Conservation (phyloP, 2,797 vertebrate species). For the Sciurus vulgaris region DNA sequence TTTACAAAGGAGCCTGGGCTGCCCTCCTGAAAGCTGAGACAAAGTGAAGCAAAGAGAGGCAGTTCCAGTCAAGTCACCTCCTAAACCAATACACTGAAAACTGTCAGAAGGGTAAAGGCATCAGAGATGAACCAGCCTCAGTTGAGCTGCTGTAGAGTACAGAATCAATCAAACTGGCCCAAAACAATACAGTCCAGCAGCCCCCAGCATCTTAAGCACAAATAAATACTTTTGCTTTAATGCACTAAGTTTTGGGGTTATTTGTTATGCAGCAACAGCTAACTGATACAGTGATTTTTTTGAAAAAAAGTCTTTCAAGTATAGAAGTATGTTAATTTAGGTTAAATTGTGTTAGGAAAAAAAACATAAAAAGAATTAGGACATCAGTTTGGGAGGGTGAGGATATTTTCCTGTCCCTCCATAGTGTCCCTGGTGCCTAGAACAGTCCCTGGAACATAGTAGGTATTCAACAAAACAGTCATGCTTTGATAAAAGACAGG, state of each 20-base stretch:
- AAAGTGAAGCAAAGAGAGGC: background rate
- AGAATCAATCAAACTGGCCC: no score
- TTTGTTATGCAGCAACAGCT: background rate
- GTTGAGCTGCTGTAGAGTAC: background rate
- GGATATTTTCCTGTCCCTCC: no score
- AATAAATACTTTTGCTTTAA: background rate
- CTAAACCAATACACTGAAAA: background rate
- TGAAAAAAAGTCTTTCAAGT: background rate
- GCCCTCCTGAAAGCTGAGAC: background rate
- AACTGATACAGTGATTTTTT: background rate
- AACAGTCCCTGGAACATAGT: no score
- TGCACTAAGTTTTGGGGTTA: background rate
- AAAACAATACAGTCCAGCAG: background rate
- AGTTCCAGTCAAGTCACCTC: background rate
- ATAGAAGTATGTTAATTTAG: background rate
- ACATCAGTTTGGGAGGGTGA: no score
- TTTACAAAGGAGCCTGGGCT: background rate
- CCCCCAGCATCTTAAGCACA: background rate
- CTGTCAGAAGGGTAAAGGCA: background rate
- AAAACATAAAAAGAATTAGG: background rate
- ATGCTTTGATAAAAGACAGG: no score
- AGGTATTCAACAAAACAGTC: no score
- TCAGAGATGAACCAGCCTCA: no score
- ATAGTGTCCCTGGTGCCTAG: no score
- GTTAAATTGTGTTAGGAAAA: background rate